Evolutionary conservation across 1,140 invertebrate genomes (phyloP).

Genomic region (Wasmannia auropunctata): DNA sequence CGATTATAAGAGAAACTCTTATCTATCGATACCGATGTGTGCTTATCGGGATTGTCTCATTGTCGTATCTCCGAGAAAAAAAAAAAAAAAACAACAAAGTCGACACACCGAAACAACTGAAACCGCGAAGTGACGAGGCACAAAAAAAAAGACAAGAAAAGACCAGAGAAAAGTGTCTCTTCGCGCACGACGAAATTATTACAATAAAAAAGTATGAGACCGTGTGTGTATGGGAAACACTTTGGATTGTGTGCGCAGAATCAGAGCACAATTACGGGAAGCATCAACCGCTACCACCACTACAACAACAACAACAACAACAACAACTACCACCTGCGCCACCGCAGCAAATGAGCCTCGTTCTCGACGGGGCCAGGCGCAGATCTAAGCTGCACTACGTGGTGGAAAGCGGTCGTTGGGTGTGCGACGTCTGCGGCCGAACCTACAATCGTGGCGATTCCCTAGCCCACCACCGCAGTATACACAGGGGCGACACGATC

Average conservation of each 20-base stretch:
- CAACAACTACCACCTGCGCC: conserved; percentile 19
- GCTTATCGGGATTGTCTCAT: conserved; percentile 15
- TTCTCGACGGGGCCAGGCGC: conserved; percentile 70
- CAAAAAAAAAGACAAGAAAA: conserved; percentile 49
- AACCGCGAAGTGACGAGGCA: conserved; percentile 49
- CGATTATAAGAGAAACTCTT: background rate
- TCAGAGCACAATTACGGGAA: conserved; percentile 77
- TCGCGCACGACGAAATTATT: conserved; percentile 52
- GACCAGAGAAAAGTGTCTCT: conserved; percentile 25
- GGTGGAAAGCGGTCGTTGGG: conserved; percentile 82
- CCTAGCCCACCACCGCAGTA: conserved; percentile 85
- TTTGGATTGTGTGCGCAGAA: conserved; percentile 86
- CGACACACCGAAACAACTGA: background rate
- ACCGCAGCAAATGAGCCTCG: conserved; percentile 54
- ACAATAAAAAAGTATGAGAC: conserved; percentile 66
- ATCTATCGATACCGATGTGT: background rate
- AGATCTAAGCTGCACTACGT: conserved; percentile 81
- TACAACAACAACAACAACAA: conserved; percentile 1
- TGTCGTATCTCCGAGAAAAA: background rate
- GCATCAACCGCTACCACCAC: conserved; percentile 38
- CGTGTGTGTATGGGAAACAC: conserved; percentile 79
- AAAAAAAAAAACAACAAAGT: conserved; percentile 8
- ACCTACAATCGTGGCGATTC: conserved; percentile 84
- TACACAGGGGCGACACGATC: conserved; percentile 85
- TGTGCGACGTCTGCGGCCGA: conserved; percentile 85